These are phyloP conservation scores for Vicugna pacos DNA, from an alignment of 2,113 vertebrate genomes.

Conservation along the genomic window DNA sequence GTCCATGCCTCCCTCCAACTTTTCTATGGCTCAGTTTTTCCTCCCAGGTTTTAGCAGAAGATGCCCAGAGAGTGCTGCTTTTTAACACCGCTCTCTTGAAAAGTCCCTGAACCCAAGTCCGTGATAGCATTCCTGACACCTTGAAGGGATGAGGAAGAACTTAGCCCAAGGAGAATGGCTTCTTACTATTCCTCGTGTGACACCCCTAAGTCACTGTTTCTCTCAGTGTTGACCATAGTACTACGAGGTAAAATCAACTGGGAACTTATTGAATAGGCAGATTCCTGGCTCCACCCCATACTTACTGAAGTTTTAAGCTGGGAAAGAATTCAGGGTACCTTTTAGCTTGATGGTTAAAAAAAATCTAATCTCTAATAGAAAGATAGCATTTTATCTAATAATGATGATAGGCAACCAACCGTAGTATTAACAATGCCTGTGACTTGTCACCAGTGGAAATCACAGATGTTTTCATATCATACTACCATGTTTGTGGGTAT, in stretches of 20 bases:
- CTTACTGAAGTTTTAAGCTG: neutral
- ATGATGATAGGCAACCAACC: neutral
- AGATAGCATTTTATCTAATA: neutral
- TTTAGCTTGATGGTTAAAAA: slow-evolving; percentile 31
- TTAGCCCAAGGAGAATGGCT: neutral
- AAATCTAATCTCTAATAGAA: neutral
- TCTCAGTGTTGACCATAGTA: neutral
- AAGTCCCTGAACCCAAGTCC: neutral
- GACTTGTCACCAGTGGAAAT: neutral
- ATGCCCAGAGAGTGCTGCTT: neutral
- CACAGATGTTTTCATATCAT: neutral
- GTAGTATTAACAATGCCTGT: neutral
- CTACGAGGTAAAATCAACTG: neutral
- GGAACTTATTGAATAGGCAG: neutral
- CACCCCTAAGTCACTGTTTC: neutral
- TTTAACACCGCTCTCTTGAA: neutral
- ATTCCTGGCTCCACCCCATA: neutral
- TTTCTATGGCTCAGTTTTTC: neutral
- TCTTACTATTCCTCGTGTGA: neutral
- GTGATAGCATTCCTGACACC: too few species aligned
- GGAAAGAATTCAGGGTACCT: neutral
- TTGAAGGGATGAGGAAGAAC: neutral
- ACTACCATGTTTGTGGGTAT: neutral
- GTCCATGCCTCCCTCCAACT: neutral
- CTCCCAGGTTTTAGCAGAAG: neutral